These are phyloP conservation scores for Sialis lutaria DNA, from an alignment of 2,888 invertebrate genomes.

Conservation along the genomic window DNA sequence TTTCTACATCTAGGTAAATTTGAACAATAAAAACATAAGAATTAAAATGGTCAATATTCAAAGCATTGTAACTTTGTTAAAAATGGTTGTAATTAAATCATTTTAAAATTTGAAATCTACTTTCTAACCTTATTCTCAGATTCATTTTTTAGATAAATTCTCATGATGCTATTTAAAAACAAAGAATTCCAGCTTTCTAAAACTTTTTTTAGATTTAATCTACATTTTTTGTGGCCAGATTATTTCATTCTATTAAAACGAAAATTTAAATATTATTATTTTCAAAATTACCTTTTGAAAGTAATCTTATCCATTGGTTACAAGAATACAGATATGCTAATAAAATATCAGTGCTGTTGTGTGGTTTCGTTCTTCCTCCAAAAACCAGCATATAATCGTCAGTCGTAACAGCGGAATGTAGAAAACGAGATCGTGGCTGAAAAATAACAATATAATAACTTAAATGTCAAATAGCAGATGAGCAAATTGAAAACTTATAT, in stretches of 20 bases:
- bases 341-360: slow-evolving; percentile 55
- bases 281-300: slow-evolving; percentile 19
- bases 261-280: background rate
- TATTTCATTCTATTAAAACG: too few relatives aligned
- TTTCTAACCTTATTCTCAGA: too few relatives aligned
- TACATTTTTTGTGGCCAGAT: too few relatives aligned
- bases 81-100: slow-evolving; percentile 8
- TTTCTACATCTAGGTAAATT: slow-evolving; percentile 31
- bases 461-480: background rate
- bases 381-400: slow-evolving; percentile 81
- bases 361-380: slow-evolving; percentile 66
- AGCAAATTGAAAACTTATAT: background rate
- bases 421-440: slow-evolving; percentile 61
- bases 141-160: too few relatives aligned
- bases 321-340: slow-evolving; percentile 78
- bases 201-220: too few relatives aligned
- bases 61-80: background rate
- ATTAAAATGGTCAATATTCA: background rate
- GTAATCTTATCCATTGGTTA: slow-evolving; percentile 61
- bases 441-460: slow-evolving; percentile 9
- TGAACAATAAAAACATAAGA: background rate
- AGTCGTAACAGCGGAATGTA: slow-evolving; percentile 78
- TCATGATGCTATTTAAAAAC: too few relatives aligned
- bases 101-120: slow-evolving; percentile 6
- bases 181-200: too few relatives aligned